These are phyloP conservation scores for Microcebus murinus DNA, from an alignment of 2,113 vertebrate species.

Conservation along the genomic window DNA sequence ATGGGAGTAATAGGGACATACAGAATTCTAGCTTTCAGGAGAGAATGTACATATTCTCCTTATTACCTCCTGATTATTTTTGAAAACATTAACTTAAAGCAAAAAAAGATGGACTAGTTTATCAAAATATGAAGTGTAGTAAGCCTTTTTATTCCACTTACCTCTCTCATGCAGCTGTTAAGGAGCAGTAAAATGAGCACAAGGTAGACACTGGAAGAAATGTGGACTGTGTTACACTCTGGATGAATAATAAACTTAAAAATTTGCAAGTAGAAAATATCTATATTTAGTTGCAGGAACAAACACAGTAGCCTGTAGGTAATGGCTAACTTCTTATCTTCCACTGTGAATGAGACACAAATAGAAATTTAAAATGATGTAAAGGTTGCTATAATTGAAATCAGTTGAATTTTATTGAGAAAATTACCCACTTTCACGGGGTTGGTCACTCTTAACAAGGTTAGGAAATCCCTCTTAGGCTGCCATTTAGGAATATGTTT, in stretches of 20 bases:
- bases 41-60: not conserved
- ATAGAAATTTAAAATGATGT: slow-evolving; percentile 12
- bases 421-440: slow-evolving; percentile 1
- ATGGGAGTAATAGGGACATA: not conserved
- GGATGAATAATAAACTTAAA: not conserved
- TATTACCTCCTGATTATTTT: not conserved
- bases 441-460: not conserved
- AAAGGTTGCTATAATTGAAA: not conserved
- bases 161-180: not conserved
- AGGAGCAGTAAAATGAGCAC: not conserved
- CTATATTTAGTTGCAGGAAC: not conserved
- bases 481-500: not conserved
- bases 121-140: not conserved
- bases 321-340: not conserved
- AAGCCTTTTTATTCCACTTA: not conserved
- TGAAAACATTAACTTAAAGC: not conserved
- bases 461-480: not conserved
- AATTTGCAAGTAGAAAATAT: not conserved
- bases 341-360: not conserved
- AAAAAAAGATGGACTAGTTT: not conserved
- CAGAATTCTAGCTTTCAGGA: not conserved
- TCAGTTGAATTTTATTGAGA: slow-evolving; percentile 14
- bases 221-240: not conserved
- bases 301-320: not conserved
- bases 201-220: not conserved